phyloP scores from a whole-genome alignment of 2,888 invertebrate genomes.

The Congeria kusceri region DNA sequence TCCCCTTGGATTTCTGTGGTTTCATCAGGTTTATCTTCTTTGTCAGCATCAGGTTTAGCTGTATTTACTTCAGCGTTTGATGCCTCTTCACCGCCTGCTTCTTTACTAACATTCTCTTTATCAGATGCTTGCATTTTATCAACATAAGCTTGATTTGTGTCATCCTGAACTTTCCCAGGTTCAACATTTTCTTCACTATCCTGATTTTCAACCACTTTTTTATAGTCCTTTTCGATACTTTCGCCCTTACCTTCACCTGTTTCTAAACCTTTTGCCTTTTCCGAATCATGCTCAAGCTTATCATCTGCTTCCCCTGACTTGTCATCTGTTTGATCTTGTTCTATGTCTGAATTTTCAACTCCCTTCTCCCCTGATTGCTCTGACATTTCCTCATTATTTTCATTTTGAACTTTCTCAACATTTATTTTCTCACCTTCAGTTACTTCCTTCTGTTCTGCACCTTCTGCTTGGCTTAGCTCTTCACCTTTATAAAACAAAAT shows the following conservation, averaged over 20 bases:
- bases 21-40: no score
- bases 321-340: background rate
- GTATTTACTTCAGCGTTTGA: background rate
- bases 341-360: conserved; percentile 19
- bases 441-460: no score
- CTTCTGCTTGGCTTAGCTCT: no score
- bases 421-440: no score
- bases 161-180: background rate
- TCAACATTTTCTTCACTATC: background rate
- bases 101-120: conserved; percentile 2
- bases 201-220: background rate
- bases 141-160: background rate
- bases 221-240: background rate
- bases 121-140: conserved; percentile 2
- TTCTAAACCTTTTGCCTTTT: background rate
- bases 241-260: background rate
- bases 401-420: conserved; percentile 1
- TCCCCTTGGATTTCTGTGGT: no score
- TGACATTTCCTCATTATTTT: background rate
- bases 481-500: no score
- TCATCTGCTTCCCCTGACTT: conserved; percentile 1
- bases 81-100: background rate
- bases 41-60: no score
- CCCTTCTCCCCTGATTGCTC: background rate
- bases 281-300: background rate